Evolutionary conservation across 2,888 invertebrate genomes (phyloP).

Genomic region (Amblyteles armatorius): DNA sequence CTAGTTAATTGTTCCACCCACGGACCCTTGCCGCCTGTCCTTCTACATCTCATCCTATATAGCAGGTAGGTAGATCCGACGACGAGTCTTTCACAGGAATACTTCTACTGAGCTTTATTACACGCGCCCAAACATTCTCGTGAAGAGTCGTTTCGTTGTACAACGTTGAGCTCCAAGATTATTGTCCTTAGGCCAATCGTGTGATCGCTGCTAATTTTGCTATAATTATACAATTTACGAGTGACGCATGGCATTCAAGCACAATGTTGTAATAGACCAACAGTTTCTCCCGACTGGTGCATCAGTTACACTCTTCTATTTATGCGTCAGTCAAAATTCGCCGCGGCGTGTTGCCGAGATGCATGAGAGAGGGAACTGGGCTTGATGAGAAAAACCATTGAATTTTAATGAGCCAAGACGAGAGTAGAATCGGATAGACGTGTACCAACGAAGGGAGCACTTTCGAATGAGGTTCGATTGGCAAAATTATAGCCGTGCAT

Average conservation of each 20-base stretch:
- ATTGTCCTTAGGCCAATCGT: neutral
- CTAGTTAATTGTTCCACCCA: slow-evolving; percentile 60
- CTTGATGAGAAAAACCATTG: neutral
- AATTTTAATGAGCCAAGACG: neutral
- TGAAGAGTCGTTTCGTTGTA: neutral
- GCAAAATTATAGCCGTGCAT: too few relatives aligned
- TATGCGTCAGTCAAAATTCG: neutral
- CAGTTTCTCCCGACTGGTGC: neutral
- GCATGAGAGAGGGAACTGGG: neutral
- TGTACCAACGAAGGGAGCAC: neutral
- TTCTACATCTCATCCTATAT: slow-evolving; percentile 46
- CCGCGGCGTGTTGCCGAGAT: neutral
- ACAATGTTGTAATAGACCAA: neutral
- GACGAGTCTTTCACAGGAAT: slow-evolving; percentile 13
- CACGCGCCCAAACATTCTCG: slow-evolving; percentile 25
- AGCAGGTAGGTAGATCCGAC: neutral
- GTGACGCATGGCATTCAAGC: neutral
- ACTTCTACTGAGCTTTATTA: slow-evolving; percentile 58
- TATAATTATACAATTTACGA: too few relatives aligned
- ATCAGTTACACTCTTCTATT: neutral
- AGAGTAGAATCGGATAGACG: neutral
- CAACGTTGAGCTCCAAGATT: neutral
- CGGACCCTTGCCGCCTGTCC: slow-evolving; percentile 48
- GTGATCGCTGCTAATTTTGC: too few relatives aligned
- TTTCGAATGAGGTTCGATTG: too few relatives aligned